Percentiles rank a stretch among this genome's conserved stretches.
phyloP scores from a whole-genome alignment of 2,113 vertebrate species.

The Triplophysa rosa region DNA sequence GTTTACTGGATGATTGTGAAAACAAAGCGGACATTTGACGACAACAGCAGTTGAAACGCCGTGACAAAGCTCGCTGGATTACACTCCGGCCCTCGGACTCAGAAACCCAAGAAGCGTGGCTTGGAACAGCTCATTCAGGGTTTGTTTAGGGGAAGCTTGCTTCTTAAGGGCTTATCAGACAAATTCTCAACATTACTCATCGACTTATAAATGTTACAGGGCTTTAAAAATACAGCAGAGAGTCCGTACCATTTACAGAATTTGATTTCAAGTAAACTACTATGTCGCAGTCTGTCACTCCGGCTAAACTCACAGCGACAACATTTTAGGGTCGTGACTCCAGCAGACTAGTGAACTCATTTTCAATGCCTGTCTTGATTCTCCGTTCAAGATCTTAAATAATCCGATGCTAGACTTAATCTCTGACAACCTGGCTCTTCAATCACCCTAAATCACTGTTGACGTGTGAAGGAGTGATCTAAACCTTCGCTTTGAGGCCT shows the following conservation, averaged over 20 bases:
- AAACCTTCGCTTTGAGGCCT: not conserved
- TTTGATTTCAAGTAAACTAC: not conserved
- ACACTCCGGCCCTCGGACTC: slow-evolving; percentile 39
- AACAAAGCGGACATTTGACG: slow-evolving; percentile 24
- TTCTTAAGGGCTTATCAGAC: not conserved
- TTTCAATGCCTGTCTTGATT: slow-evolving; percentile 11
- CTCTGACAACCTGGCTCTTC: slow-evolving; percentile 5
- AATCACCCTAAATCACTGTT: slow-evolving; percentile 21
- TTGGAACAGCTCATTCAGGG: slow-evolving; percentile 3
- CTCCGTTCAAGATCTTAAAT: not conserved
- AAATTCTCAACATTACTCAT: not conserved
- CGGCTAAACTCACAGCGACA: slow-evolving; percentile 8
- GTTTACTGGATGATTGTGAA: slow-evolving; percentile 18
- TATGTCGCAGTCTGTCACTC: slow-evolving; percentile 4
- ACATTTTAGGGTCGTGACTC: not conserved
- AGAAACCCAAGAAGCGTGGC: not conserved
- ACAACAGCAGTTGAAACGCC: slow-evolving; percentile 23
- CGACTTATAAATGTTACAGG: not conserved
- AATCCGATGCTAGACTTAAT: slow-evolving; percentile 33
- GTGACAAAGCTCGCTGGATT: slow-evolving; percentile 23
- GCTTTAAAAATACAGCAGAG: too few relatives aligned
- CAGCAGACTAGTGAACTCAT: slow-evolving; percentile 10
- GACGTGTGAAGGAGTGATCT: slow-evolving; percentile 3
- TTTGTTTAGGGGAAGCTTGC: slow-evolving; percentile 13
- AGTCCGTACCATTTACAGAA: too few relatives aligned